Evolutionary conservation across 2,888 invertebrate species (phyloP), one percentile per base, ranked within the genome.

Genomic region (Pammene fasciana): DNA sequence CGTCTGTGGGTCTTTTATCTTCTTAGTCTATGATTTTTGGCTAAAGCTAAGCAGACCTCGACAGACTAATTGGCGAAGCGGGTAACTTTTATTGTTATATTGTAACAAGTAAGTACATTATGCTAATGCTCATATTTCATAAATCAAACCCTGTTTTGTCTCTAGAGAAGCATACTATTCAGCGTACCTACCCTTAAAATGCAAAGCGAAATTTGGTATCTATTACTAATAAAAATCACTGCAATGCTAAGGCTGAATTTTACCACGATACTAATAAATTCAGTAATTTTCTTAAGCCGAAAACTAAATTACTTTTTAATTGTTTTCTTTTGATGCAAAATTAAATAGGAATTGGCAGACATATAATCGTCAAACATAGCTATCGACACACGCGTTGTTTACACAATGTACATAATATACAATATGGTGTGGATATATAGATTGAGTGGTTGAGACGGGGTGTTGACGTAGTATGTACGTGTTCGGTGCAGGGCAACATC

Each of bases 401-500:
- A 52, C 13, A 54, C 13, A 26, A 7, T 26, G 13, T 13, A 52
- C 38, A 0, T 43, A 43, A 3, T 9, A 43, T 43, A 43, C 9
- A 16, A 56, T 57, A n/a, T 43, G 8, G 11, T n/a, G 8, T 43
- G 18, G 9, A 38, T 16, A 38, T 13, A 36, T 5, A 14, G 1
- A 1, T 26, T 14, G 48, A 48, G 16, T 7, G 1, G 2, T 26
- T 14, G 48, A 48, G 16, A 46, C n/a, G 18, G 13, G 43, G 18
- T 13, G 36, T 10, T 66, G 50, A 66, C 2, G 18, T 16, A 10
- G 26, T 34, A 11, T 26, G 26, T 45, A 11, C 14, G 46, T 65
- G 72, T 78, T 26, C 92, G 94, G 18, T 38, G 60, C 90, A 97
- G 96, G 98, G 99, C 65, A 99, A 99, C 93, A 97, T 99, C 77